A percentile compares a stretch with the other conserved stretches of the same genome.
Conservation (phyloP, 1,140 invertebrate genomes). For the Oryctes rhinoceros region DNA sequence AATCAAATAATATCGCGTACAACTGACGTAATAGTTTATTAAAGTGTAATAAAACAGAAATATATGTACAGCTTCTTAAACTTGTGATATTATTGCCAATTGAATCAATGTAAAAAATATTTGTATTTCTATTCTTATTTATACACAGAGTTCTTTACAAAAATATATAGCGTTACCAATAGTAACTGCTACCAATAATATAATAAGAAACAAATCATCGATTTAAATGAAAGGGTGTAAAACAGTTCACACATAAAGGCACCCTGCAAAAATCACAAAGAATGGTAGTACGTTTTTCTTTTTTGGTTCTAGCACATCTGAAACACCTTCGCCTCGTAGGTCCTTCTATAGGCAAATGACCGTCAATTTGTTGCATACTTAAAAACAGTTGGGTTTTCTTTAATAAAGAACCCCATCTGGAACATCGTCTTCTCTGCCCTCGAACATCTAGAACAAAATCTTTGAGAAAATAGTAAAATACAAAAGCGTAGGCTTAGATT, state of each 20-base stretch:
- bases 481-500: neutral
- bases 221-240: constrained; percentile 25
- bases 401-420: neutral
- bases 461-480: constrained; percentile 13
- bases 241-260: constrained; percentile 14
- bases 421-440: neutral
- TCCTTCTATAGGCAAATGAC: constrained; percentile 24
- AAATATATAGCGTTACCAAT: too few relatives aligned
- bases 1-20: neutral
- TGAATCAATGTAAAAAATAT: too few relatives aligned
- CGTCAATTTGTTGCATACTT: neutral
- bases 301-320: constrained; percentile 21
- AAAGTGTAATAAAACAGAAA: too few relatives aligned
- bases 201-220: neutral
- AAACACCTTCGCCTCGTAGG: neutral
- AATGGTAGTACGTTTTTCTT: constrained; percentile 24
- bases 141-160: too few relatives aligned
- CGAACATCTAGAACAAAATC: constrained; percentile 11
- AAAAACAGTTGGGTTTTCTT: neutral
- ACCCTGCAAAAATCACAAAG: constrained; percentile 9
- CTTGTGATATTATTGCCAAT: too few relatives aligned
- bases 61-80: too few relatives aligned
- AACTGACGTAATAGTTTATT: too few relatives aligned
- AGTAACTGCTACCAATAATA: too few relatives aligned
- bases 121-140: too few relatives aligned